A percentile compares a stretch with the other conserved stretches of the same genome.
Evolutionary conservation across 2,888 invertebrate species (phyloP).

Genomic region (Hoplodrina blanda): DNA sequence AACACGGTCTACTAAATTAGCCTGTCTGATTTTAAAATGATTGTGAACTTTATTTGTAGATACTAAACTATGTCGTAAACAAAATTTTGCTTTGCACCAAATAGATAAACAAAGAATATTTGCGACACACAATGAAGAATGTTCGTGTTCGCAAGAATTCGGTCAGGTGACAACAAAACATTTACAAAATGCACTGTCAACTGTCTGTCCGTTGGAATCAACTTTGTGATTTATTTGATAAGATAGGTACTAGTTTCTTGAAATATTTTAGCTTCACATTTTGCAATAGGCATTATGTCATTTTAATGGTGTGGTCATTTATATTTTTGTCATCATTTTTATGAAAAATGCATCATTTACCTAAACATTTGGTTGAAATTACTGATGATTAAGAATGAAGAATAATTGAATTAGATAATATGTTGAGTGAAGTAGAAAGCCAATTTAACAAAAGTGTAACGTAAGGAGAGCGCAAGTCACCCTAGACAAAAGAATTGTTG

Average conservation of each 20-base stretch:
- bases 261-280: background rate
- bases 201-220: slow-evolving; percentile 9
- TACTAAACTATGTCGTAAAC: slow-evolving; percentile 46
- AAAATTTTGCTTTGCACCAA: slow-evolving; percentile 34
- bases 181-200: slow-evolving; percentile 23
- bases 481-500: slow-evolving; percentile 78
- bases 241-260: background rate
- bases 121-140: slow-evolving; percentile 28
- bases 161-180: slow-evolving; percentile 26
- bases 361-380: slow-evolving; percentile 1
- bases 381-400: slow-evolving; percentile 4
- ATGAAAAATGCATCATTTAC: background rate
- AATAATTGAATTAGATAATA: slow-evolving; percentile 60
- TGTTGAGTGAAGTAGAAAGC: slow-evolving; percentile 62
- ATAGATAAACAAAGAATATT: slow-evolving; percentile 44
- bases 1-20: slow-evolving; percentile 57
- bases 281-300: slow-evolving; percentile 2
- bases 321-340: background rate
- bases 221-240: slow-evolving; percentile 7
- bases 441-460: slow-evolving; percentile 66
- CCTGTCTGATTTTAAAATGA: slow-evolving; percentile 57
- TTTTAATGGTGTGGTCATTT: background rate
- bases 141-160: slow-evolving; percentile 19
- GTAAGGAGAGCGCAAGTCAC: slow-evolving; percentile 76
- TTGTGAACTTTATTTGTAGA: slow-evolving; percentile 51